These are phyloP conservation scores for Corythaeola cristata DNA, from an alignment of 2,113 vertebrate genomes.

Conservation along the genomic window DNA sequence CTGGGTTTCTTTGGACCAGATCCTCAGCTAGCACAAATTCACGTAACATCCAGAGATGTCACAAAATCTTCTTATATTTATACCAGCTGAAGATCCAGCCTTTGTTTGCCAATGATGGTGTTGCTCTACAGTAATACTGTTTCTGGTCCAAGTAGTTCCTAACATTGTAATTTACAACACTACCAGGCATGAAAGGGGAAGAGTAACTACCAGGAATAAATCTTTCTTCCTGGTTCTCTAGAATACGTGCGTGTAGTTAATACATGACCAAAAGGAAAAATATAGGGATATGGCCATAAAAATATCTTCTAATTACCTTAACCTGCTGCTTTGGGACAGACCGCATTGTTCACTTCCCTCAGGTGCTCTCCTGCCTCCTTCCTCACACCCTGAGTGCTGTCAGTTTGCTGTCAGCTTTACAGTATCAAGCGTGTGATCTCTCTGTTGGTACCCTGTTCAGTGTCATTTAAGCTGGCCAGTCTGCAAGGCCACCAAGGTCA, in stretches of 20 bases:
- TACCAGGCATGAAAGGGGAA: background rate
- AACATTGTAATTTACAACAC: background rate
- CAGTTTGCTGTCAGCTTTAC: conserved; percentile 35
- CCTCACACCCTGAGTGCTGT: background rate
- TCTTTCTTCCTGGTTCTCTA: background rate
- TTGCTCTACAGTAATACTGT: background rate
- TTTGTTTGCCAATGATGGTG: background rate
- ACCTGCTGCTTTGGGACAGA: background rate
- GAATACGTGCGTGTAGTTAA: background rate
- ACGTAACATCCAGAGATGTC: background rate
- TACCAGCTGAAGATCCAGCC: conserved; percentile 1
- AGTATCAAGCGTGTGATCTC: conserved; percentile 52
- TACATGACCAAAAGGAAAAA: background rate
- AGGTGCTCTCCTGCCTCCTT: background rate
- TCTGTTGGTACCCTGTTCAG: conserved; percentile 75
- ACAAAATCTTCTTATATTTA: background rate
- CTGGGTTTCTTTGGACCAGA: background rate
- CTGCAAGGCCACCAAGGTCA: conserved; percentile 78
- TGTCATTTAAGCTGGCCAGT: conserved; percentile 75
- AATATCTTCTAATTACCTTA: background rate
- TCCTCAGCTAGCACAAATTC: background rate
- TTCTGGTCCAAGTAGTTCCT: background rate
- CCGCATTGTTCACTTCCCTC: background rate
- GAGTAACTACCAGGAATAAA: background rate
- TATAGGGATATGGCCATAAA: background rate